Conservation (phyloP, 2,113 vertebrate genomes). For the Pseudopipra pipra region DNA sequence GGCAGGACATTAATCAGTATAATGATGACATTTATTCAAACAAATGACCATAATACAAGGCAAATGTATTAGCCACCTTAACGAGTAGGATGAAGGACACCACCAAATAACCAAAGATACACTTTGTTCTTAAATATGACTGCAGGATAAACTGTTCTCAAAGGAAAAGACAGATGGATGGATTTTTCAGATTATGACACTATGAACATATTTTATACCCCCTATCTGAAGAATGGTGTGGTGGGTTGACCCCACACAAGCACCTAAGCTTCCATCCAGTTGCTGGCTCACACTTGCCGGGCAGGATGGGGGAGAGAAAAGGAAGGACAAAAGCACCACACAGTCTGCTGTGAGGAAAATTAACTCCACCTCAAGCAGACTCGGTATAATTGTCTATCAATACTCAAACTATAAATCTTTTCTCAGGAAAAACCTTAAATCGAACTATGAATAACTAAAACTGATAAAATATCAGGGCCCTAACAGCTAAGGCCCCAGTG, state of each 20-base stretch:
- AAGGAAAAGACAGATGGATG: background rate
- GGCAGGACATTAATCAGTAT: constrained; percentile 24
- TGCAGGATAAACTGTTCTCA: background rate
- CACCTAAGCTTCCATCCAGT: background rate
- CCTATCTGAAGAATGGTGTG: background rate
- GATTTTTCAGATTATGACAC: background rate
- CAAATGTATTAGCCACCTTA: constrained; percentile 20
- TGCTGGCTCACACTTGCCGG: background rate
- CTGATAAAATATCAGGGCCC: background rate
- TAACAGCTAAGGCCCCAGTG: background rate
- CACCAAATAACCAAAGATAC: background rate
- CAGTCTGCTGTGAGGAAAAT: background rate
- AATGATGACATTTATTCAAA: constrained; percentile 44
- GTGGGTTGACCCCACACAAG: background rate
- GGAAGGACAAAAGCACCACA: background rate
- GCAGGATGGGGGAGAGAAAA: background rate
- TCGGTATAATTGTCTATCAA: background rate
- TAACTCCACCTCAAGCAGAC: background rate
- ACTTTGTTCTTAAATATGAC: background rate
- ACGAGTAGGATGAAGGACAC: background rate
- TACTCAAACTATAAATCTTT: background rate
- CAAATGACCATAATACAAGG: constrained; percentile 9
- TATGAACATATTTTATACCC: background rate
- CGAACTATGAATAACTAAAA: background rate
- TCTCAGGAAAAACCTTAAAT: background rate